A percentile compares a stretch with the other conserved stretches of the same genome.
Conservation (phyloP, 2,113 vertebrate genomes). For the Lagopus muta region DNA sequence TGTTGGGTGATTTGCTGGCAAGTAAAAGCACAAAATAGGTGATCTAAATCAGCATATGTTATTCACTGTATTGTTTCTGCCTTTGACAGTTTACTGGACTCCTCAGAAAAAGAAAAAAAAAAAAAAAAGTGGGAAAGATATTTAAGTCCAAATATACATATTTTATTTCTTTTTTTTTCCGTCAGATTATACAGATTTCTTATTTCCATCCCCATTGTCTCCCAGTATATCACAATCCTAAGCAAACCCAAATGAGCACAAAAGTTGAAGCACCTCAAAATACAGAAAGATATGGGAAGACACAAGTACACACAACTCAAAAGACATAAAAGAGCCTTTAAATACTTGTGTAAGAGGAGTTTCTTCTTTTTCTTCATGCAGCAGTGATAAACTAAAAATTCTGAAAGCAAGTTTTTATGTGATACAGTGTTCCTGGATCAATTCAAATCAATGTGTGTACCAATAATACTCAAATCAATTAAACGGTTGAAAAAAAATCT, state of each 20-base stretch:
- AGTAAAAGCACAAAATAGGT: not conserved
- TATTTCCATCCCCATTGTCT: not conserved
- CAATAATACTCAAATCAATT: not conserved
- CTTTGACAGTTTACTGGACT: not conserved
- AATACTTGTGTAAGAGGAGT: not conserved
- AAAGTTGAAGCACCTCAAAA: fast-evolving
- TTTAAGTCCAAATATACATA: not conserved
- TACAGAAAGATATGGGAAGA: not conserved
- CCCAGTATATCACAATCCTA: not conserved
- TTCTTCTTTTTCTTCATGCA: not conserved
- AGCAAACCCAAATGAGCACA: not conserved
- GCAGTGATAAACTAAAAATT: not conserved
- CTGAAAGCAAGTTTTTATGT: not conserved
- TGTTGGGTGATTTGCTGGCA: not conserved
- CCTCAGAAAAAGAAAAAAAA: not conserved
- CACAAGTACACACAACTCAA: not conserved
- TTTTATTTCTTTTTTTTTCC: not conserved
- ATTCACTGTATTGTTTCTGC: not conserved
- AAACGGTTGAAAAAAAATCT: not conserved
- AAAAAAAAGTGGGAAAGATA: too few species aligned
- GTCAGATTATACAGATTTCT: fast-evolving
- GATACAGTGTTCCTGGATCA: not conserved
- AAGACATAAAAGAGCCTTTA: not conserved
- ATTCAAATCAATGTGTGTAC: not conserved
- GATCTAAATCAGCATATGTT: not conserved